phyloP scores from a whole-genome alignment of 2,888 invertebrate species.

The Diplazon laetatorius region DNA sequence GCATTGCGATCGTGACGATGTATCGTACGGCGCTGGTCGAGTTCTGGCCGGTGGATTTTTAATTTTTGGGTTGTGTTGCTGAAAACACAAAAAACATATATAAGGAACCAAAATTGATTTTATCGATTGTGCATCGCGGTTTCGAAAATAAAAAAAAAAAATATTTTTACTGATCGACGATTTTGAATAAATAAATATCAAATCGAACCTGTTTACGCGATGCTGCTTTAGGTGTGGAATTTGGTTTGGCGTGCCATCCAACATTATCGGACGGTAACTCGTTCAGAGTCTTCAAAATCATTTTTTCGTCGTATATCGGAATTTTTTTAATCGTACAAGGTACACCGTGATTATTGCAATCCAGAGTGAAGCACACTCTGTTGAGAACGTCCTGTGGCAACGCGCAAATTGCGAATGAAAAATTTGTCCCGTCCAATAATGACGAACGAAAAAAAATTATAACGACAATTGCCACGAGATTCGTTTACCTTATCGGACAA shows the following conservation, averaged over 20 bases:
- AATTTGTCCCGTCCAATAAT: too few relatives aligned
- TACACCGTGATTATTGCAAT: conserved; percentile 66
- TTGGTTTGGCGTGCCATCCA: conserved; percentile 20
- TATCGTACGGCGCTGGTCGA: conserved; percentile 24
- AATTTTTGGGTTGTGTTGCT: conserved; percentile 28
- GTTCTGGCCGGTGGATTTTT: conserved; percentile 25
- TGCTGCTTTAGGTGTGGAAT: conserved; percentile 67
- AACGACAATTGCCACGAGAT: too few relatives aligned
- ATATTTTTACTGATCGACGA: too few relatives aligned
- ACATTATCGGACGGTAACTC: conserved; percentile 51
- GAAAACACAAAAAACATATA: too few relatives aligned
- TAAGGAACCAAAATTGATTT: too few relatives aligned
- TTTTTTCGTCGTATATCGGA: conserved; percentile 68
- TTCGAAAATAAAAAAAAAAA: too few relatives aligned
- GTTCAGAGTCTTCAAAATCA: conserved; percentile 61
- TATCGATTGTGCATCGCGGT: too few relatives aligned
- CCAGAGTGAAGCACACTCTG: conserved; percentile 70
- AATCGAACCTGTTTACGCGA: conserved; percentile 69
- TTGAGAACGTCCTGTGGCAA: conserved; percentile 69
- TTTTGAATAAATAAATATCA: too few relatives aligned
- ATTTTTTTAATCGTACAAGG: conserved; percentile 66
- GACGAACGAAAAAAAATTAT: too few relatives aligned
- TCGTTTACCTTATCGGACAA: conserved; percentile 73
- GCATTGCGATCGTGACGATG: neutral
- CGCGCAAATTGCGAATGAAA: too few relatives aligned